Evolutionary conservation across 2,113 vertebrate genomes (phyloP).

Genomic region (Lota lota): DNA sequence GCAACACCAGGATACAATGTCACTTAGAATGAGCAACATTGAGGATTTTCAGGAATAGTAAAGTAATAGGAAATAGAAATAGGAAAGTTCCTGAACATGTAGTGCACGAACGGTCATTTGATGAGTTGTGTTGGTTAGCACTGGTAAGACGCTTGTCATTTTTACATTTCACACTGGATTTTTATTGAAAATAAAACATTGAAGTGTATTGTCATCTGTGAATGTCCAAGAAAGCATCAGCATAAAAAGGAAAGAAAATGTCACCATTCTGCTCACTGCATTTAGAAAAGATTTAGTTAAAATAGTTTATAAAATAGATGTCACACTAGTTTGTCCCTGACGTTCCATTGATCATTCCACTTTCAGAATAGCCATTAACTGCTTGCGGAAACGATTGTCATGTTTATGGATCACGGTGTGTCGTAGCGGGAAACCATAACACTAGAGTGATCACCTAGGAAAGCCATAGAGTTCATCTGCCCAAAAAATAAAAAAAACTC

Average conservation of each 20-base stretch:
- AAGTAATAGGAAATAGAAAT: no score
- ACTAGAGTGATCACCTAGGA: not conserved
- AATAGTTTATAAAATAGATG: slow-evolving; percentile 4
- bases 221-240: not conserved
- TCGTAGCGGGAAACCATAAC: slow-evolving; percentile 15
- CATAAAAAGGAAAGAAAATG: not conserved
- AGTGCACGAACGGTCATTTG: no score
- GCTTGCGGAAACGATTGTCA: not conserved
- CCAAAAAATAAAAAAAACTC: slow-evolving; percentile 16
- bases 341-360: slow-evolving; percentile 3
- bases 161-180: not conserved
- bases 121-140: no score
- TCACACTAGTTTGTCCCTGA: not conserved
- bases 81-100: not conserved
- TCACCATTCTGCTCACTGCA: not conserved
- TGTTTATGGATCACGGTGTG: slow-evolving; percentile 10
- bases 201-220: not conserved
- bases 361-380: not conserved
- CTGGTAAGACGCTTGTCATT: no score
- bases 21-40: no score
- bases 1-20: no score
- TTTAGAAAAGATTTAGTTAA: not conserved
- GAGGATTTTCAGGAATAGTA: no score
- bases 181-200: slow-evolving; percentile 4
- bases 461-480: slow-evolving; percentile 14